A percentile compares a stretch with the other conserved stretches of the same genome.
phyloP scores from a whole-genome alignment of 64 coral and sea anemone species.

The Montipora efflorescens region DNA sequence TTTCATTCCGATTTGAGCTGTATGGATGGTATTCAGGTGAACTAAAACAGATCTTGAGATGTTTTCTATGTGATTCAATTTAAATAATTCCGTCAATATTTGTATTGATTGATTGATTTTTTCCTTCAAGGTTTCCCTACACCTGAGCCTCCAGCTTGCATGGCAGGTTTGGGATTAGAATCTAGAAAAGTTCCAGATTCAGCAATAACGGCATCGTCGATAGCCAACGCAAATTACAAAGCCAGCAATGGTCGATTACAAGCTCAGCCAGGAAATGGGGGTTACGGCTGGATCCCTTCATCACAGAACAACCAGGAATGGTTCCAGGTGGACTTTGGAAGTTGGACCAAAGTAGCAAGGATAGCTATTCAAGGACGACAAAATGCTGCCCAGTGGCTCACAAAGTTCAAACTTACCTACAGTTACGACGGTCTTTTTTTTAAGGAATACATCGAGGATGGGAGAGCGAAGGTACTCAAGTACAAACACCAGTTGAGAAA shows the following conservation, averaged over 20 bases:
- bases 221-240: background rate
- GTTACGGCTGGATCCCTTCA: constrained; percentile 18
- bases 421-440: constrained; percentile 51
- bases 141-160: constrained; percentile 1
- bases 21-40: constrained; percentile 51
- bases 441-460: background rate
- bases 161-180: constrained; percentile 43
- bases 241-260: constrained; percentile 32
- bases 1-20: constrained; percentile 48
- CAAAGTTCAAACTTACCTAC: constrained; percentile 35
- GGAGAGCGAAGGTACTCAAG: background rate
- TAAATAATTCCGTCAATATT: too few relatives aligned
- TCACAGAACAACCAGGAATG: constrained; percentile 31
- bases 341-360: constrained; percentile 34
- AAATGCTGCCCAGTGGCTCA: constrained; percentile 39
- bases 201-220: constrained; percentile 29
- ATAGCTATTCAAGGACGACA: constrained; percentile 43
- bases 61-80: too few relatives aligned
- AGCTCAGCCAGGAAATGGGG: background rate
- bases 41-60: too few relatives aligned
- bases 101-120: too few relatives aligned
- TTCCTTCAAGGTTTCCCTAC: background rate
- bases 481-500: background rate
- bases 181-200: constrained; percentile 15
- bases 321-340: constrained; percentile 59